Conservation (phyloP, 37 sponge, comb jelly and placozoan species). For the Chondrosia reniformis region DNA sequence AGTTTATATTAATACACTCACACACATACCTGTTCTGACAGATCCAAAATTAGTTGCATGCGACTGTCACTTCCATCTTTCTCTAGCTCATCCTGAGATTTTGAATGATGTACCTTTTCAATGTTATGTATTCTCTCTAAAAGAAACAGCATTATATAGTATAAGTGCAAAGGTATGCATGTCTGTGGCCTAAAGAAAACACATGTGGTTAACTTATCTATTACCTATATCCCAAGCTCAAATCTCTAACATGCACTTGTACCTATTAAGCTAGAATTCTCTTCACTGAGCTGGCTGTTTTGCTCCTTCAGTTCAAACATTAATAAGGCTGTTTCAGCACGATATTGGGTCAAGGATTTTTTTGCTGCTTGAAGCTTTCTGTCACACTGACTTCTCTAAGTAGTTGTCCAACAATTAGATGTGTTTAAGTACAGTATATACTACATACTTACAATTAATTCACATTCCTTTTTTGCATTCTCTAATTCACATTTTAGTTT, state of each 20-base stretch:
- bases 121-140: too few relatives aligned
- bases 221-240: too few relatives aligned
- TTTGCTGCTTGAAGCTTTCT: slow-evolving; percentile 16
- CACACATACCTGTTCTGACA: slow-evolving; percentile 23
- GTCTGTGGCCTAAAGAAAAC: too few relatives aligned
- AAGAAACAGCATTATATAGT: too few relatives aligned
- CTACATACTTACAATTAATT: background rate
- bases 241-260: background rate
- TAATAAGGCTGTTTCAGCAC: slow-evolving; percentile 25
- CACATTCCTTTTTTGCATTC: background rate
- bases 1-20: background rate
- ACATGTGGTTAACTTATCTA: too few relatives aligned
- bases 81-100: background rate
- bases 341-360: slow-evolving; percentile 29
- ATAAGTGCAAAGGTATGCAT: too few relatives aligned
- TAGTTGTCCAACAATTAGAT: background rate
- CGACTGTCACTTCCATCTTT: background rate
- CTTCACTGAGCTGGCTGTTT: slow-evolving; percentile 11
- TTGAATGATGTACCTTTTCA: too few relatives aligned
- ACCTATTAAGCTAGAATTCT: slow-evolving; percentile 14
- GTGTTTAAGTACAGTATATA: background rate
- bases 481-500: background rate
- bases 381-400: slow-evolving; percentile 18
- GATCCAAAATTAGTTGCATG: slow-evolving; percentile 37
- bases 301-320: slow-evolving; percentile 40